Percentiles rank a stretch among this genome's conserved stretches.
Evolutionary conservation across 2,888 invertebrate genomes (phyloP).

Genomic region (Melanophora roralis): DNA sequence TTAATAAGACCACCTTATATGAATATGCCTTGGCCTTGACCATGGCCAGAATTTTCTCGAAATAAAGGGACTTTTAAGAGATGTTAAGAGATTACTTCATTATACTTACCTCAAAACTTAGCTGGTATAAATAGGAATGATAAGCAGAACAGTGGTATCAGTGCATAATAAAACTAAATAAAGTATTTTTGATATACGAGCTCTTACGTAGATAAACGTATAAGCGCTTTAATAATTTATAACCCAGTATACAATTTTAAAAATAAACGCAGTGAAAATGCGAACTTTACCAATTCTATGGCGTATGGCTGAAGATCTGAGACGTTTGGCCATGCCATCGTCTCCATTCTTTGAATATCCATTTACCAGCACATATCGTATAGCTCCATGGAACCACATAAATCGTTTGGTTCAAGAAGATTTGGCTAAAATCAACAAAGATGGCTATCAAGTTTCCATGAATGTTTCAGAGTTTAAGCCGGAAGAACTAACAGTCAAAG

Average conservation of each 20-base stretch:
- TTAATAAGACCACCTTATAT: too few relatives aligned
- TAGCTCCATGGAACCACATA: constrained; percentile 55
- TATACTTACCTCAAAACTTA: neutral
- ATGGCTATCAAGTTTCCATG: constrained; percentile 83
- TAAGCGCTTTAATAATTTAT: neutral
- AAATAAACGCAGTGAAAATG: constrained; percentile 46
- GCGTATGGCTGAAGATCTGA: constrained; percentile 66
- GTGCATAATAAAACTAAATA: constrained; percentile 21
- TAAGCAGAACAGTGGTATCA: neutral
- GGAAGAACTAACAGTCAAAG: constrained; percentile 84
- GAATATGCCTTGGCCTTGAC: too few relatives aligned
- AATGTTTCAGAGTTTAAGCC: constrained; percentile 85
- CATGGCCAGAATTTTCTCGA: constrained; percentile 28
- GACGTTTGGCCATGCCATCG: constrained; percentile 57
- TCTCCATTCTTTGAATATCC: constrained; percentile 58
- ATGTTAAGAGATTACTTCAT: neutral
- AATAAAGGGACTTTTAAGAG: constrained; percentile 5
- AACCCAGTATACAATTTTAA: neutral
- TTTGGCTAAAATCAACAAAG: constrained; percentile 77
- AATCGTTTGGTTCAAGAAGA: constrained; percentile 48
- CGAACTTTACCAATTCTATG: constrained; percentile 63
- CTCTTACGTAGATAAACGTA: too few relatives aligned
- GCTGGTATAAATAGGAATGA: constrained; percentile 38
- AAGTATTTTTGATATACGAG: too few relatives aligned
- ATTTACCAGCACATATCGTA: constrained; percentile 28